Evolutionary conservation across 2,113 vertebrate genomes (phyloP).

Genomic region (Numenius arquata): DNA sequence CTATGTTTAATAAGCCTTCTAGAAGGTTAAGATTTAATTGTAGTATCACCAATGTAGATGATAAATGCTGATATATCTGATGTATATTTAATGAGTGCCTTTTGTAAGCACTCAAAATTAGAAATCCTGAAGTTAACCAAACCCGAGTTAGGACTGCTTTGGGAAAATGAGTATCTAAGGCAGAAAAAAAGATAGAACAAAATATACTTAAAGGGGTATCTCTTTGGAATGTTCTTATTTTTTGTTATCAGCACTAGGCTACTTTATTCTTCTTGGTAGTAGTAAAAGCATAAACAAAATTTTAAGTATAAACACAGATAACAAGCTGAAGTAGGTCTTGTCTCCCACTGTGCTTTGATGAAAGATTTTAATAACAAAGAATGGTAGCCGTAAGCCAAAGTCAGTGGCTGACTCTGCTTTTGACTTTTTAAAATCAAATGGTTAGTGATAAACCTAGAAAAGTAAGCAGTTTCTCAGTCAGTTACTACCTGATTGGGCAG

Average conservation of each 20-base stretch:
- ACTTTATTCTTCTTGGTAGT: background rate
- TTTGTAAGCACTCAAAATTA: background rate
- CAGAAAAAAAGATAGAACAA: background rate
- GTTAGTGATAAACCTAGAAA: background rate
- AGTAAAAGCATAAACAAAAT: background rate
- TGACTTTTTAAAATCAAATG: background rate
- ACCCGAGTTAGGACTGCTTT: background rate
- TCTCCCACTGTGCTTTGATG: background rate
- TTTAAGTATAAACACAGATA: background rate
- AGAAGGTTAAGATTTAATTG: background rate
- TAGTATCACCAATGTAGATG: background rate
- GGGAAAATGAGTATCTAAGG: background rate
- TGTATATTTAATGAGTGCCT: background rate
- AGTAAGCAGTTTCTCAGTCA: background rate
- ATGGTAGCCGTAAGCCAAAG: background rate
- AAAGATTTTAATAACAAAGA: background rate
- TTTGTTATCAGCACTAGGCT: background rate
- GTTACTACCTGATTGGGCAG: background rate
- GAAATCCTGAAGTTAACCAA: background rate
- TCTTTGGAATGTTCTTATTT: background rate
- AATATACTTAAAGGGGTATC: background rate
- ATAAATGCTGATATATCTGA: background rate
- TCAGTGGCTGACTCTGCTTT: background rate
- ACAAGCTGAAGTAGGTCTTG: background rate
- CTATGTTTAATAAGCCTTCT: background rate